phyloP scores from a whole-genome alignment of 2,888 invertebrate genomes.

The Pandemis cinnamomeana region DNA sequence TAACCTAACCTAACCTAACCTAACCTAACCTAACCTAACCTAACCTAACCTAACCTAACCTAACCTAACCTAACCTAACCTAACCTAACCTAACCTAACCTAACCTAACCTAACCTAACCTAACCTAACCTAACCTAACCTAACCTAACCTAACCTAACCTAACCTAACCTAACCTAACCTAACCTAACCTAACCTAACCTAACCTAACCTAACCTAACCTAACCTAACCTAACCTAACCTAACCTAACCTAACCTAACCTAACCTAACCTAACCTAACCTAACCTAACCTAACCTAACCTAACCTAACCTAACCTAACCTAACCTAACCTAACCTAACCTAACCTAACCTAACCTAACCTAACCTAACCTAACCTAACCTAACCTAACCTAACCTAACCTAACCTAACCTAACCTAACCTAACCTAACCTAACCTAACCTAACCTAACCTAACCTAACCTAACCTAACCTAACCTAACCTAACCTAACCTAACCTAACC shows the following conservation, averaged over 20 bases:
- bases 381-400: conserved; percentile 44
- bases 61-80: too few relatives aligned
- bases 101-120: too few relatives aligned
- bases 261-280: conserved; percentile 9
- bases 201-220: too few relatives aligned
- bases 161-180: too few relatives aligned
- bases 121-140: too few relatives aligned
- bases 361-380: conserved; percentile 43
- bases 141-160: too few relatives aligned
- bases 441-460: conserved; percentile 37
- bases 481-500: conserved; percentile 40
- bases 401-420: conserved; percentile 46
- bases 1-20: too few relatives aligned
- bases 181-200: too few relatives aligned
- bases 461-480: not conserved
- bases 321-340: conserved; percentile 42
- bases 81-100: too few relatives aligned
- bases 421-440: conserved; percentile 45
- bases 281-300: conserved; percentile 15
- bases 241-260: conserved; percentile 9
- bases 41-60: too few relatives aligned
- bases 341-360: conserved; percentile 41
- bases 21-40: too few relatives aligned
- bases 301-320: conserved; percentile 42
- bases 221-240: conserved; percentile 8